Percentiles rank a stretch among this genome's conserved stretches.
Conservation (phyloP, 2,888 invertebrate species). For the Calameuta pallipes region DNA sequence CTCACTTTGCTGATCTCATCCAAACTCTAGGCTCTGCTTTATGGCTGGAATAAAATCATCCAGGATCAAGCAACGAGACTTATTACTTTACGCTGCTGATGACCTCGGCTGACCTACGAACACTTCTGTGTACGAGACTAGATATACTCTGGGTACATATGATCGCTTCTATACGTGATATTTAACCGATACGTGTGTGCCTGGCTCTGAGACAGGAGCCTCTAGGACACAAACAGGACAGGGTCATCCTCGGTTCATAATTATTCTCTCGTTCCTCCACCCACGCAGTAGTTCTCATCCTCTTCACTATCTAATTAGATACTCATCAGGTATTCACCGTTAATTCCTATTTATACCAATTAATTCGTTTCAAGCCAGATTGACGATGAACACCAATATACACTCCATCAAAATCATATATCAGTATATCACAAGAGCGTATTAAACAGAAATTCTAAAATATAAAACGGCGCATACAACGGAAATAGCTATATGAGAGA, state of each 20-base stretch:
- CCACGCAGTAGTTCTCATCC: slow-evolving; percentile 39
- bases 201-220: slow-evolving; percentile 9
- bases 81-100: slow-evolving; percentile 23
- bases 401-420: neutral
- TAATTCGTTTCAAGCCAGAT: neutral
- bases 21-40: neutral
- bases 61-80: neutral
- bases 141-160: slow-evolving; percentile 2
- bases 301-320: slow-evolving; percentile 48
- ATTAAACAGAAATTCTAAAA: neutral
- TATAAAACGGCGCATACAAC: neutral
- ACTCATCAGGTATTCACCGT: slow-evolving; percentile 21
- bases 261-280: slow-evolving; percentile 42
- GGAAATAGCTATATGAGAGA: neutral
- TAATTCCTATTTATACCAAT: neutral
- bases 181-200: neutral
- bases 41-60: neutral
- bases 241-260: slow-evolving; percentile 49
- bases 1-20: neutral
- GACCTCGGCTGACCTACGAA: slow-evolving; percentile 49
- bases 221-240: slow-evolving; percentile 30
- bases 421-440: neutral
- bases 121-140: slow-evolving; percentile 27
- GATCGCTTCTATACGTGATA: neutral
- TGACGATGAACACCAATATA: neutral